phyloP scores from a whole-genome alignment of 2,797 vertebrate genomes.

The Leptoclinus maculatus region DNA sequence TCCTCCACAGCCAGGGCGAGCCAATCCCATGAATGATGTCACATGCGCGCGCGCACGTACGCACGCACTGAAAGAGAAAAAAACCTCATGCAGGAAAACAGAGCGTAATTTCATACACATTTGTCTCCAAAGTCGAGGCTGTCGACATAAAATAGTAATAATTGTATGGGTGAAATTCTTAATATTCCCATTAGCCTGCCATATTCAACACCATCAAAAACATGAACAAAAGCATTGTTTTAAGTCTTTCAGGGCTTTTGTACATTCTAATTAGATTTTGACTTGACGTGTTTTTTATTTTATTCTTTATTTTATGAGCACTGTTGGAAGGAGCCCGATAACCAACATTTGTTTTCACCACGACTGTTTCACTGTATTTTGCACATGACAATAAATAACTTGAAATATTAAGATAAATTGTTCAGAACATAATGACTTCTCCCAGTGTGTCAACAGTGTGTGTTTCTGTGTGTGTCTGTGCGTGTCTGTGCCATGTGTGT shows the following conservation, averaged over 20 bases:
- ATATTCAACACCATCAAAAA: background rate
- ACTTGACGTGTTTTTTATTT: background rate
- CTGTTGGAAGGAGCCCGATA: background rate
- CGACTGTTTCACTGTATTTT: background rate
- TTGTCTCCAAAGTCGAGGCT: slow-evolving; percentile 1
- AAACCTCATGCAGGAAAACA: background rate
- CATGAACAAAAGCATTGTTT: background rate
- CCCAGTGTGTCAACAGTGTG: background rate
- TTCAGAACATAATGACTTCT: background rate
- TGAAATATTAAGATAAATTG: background rate
- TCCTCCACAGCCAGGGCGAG: slow-evolving; percentile 73
- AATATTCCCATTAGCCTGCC: background rate
- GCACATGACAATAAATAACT: background rate
- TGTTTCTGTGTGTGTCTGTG: background rate
- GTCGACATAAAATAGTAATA: background rate
- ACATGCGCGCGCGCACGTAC: slow-evolving; percentile 52
- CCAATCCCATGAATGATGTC: slow-evolving; percentile 80
- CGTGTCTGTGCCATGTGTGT: slow-evolving; percentile 8
- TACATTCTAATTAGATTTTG: background rate
- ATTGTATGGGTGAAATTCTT: background rate
- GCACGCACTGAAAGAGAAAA: slow-evolving; percentile 12
- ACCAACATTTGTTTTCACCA: background rate
- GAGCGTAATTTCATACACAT: slow-evolving; percentile 9
- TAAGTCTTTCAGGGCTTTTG: background rate
- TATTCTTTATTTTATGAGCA: background rate